Conservation (phyloP, 1,140 invertebrate species). For the Araneus ventricosus region DNA sequence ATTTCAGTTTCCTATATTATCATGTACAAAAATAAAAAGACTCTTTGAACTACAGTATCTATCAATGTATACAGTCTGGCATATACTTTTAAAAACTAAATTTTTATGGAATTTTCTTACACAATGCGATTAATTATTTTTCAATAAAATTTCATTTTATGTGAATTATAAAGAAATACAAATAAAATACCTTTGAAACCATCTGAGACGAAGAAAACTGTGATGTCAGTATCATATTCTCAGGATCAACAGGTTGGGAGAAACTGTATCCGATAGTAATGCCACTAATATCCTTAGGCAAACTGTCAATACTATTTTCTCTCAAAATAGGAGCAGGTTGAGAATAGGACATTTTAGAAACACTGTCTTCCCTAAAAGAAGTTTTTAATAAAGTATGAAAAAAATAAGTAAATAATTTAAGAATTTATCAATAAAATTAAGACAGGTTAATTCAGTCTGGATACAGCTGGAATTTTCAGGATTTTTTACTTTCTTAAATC, state of each 20-base stretch:
- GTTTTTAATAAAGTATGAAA: no score
- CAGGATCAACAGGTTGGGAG: constrained; percentile 91
- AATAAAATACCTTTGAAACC: constrained; percentile 54
- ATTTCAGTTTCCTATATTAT: no score
- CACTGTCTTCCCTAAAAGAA: constrained; percentile 75
- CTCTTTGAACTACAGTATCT: no score
- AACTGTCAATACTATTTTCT: constrained; percentile 54
- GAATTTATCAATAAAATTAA: no score
- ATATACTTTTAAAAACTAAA: no score
- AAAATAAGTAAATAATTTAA: no score
- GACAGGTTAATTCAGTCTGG: no score
- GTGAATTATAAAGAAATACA: not conserved
- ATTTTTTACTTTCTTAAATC: no score
- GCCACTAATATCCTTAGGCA: constrained; percentile 57
- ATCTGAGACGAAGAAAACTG: constrained; percentile 61
- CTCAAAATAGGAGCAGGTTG: constrained; percentile 79
- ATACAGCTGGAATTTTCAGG: no score
- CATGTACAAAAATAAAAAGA: no score
- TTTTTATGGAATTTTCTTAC: no score
- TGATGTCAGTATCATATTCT: constrained; percentile 88
- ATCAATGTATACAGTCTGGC: no score
- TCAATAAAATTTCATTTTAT: not conserved
- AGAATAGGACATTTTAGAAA: constrained; percentile 78
- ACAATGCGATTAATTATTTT: not conserved
- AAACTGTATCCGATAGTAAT: constrained; percentile 84